Evolutionary conservation across 2,888 invertebrate species (phyloP).

Genomic region (Sinotaia quadrata): DNA sequence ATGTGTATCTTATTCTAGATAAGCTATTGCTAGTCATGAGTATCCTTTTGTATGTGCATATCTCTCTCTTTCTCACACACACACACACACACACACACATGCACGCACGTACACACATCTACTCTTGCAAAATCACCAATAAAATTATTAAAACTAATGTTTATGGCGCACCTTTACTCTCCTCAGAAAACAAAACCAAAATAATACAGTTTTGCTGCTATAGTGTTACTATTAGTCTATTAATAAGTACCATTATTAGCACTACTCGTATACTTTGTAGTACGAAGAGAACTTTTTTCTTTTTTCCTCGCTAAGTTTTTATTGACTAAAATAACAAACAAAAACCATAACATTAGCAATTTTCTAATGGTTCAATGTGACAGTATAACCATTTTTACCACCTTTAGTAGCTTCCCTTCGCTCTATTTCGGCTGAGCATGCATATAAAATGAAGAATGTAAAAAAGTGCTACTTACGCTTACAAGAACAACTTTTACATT

Average conservation of each 20-base stretch:
- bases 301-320: not conserved
- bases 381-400: not conserved
- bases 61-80: no score
- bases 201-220: not conserved
- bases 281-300: not conserved
- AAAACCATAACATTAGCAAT: not conserved
- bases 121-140: no score
- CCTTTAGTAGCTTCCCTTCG: not conserved
- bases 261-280: not conserved
- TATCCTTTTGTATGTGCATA: no score
- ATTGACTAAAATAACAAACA: not conserved
- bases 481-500: constrained; percentile 83
- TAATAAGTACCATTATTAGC: not conserved
- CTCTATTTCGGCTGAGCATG: no score
- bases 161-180: no score
- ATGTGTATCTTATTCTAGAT: no score
- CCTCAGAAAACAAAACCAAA: no score
- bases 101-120: no score
- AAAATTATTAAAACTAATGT: no score
- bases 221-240: not conserved
- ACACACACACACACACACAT: not conserved
- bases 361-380: not conserved
- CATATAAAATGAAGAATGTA: no score
- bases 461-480: constrained; percentile 72
- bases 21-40: no score